Conservation (phyloP, 2,113 vertebrate genomes). For the Hydrochoerus hydrochaeris region DNA sequence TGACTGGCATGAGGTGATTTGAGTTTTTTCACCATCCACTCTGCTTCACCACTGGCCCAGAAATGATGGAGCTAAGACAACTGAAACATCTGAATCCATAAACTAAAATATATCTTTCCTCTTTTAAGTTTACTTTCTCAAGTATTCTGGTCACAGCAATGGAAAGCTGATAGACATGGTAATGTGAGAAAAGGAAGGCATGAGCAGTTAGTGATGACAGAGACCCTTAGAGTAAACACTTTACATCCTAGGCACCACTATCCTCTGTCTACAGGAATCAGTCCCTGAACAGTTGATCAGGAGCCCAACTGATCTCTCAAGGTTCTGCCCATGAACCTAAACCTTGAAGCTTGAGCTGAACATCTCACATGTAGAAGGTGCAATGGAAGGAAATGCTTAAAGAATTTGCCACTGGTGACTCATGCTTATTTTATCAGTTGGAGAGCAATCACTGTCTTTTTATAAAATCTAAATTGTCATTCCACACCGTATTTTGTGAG, state of each 20-base stretch:
- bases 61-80: neutral
- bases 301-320: no score
- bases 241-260: neutral
- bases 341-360: neutral
- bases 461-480: no score
- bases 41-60: neutral
- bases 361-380: neutral
- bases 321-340: neutral
- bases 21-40: neutral
- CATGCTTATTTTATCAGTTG: neutral
- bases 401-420: neutral
- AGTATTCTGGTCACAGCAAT: neutral
- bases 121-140: neutral
- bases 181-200: neutral
- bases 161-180: neutral
- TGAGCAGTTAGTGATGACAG: neutral
- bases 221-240: neutral
- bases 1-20: neutral
- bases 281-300: neutral
- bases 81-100: neutral
- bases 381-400: neutral
- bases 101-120: neutral
- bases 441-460: neutral
- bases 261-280: neutral
- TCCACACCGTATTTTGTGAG: neutral